Conservation (phyloP, 2,888 invertebrate species). For the Matsumyia berberina region DNA sequence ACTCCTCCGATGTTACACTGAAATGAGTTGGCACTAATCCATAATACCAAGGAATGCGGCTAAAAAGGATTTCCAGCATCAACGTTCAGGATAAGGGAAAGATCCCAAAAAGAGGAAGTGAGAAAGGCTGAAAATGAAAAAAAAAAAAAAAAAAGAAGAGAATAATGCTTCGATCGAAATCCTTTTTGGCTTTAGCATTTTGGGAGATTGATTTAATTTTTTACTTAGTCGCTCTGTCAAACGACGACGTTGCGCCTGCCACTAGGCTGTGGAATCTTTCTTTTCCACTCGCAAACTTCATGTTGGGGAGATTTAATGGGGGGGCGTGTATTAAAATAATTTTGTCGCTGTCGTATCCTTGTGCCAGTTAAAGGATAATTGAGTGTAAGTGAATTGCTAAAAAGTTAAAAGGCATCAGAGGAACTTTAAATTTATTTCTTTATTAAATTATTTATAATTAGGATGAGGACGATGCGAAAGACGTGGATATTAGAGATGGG, state of each 20-base stretch:
- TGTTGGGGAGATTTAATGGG: background rate
- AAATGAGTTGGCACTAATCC: slow-evolving; percentile 61
- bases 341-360: slow-evolving; percentile 45
- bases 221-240: slow-evolving; percentile 39
- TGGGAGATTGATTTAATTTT: slow-evolving; percentile 59
- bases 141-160: background rate
- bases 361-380: slow-evolving; percentile 41
- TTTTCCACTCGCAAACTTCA: background rate
- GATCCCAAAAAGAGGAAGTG: background rate
- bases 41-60: slow-evolving; percentile 28
- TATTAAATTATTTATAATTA: slow-evolving; percentile 24
- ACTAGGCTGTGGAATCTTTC: background rate
- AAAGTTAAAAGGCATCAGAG: slow-evolving; percentile 26
- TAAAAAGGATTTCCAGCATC: slow-evolving; percentile 26
- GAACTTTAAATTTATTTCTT: slow-evolving; percentile 19
- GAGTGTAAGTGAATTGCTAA: slow-evolving; percentile 47
- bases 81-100: background rate
- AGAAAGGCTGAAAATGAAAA: background rate
- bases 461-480: background rate
- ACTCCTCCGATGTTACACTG: slow-evolving; percentile 30
- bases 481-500: background rate
- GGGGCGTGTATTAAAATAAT: slow-evolving; percentile 45
- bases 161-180: slow-evolving; percentile 13
- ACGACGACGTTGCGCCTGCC: background rate
- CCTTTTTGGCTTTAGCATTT: slow-evolving; percentile 48